Conservation (phyloP, 2,797 vertebrate species). For the Sciurus vulgaris region DNA sequence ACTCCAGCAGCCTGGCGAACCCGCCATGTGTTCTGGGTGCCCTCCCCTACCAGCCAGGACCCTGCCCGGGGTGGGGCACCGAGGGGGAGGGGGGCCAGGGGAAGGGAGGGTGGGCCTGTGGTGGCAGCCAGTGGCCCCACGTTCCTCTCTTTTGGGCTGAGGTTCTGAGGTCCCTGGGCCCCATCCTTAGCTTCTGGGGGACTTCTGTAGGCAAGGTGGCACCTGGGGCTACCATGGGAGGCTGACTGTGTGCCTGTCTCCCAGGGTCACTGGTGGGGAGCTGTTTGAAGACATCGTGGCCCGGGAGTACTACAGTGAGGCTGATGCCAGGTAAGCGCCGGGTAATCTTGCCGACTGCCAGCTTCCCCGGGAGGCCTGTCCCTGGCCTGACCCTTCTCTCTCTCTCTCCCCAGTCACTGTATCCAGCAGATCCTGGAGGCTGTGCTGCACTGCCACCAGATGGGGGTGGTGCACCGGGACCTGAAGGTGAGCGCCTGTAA, state of each 20-base stretch:
- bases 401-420: conserved; percentile 91
- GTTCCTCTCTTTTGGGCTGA: not conserved
- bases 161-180: not conserved
- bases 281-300: conserved; percentile 98
- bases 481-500: conserved; percentile 91
- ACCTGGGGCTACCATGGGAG: not conserved
- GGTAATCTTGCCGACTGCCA: not conserved
- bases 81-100: too few species aligned
- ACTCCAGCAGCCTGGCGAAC: not conserved
- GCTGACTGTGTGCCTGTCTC: conserved; percentile 34
- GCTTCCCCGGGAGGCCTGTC: not conserved
- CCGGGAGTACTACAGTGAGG: conserved; percentile 98
- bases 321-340: conserved; percentile 94
- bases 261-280: conserved; percentile 96
- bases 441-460: conserved; percentile 98
- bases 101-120: not conserved
- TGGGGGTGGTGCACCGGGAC: conserved; percentile 98
- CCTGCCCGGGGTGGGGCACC: not conserved
- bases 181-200: not conserved
- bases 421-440: conserved; percentile 99
- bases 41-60: too few species aligned
- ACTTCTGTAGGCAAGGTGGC: not conserved
- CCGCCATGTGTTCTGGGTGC: not conserved
- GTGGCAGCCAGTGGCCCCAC: too few species aligned
- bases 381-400: not conserved